Evolutionary conservation across 2,113 vertebrate genomes (phyloP).

Genomic region (Phoxinus phoxinus): DNA sequence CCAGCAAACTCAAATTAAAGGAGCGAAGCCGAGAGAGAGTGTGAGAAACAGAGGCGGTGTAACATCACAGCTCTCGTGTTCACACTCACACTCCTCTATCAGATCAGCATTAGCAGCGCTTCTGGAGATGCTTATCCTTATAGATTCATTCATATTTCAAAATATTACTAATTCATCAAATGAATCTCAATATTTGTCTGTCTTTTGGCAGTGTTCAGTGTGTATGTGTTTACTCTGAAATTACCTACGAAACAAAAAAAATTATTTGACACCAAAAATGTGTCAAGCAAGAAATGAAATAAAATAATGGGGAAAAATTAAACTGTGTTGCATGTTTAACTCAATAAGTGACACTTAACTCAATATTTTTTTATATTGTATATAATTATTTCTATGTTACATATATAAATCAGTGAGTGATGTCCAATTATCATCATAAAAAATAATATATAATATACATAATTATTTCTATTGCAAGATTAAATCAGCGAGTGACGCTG

Average conservation of each 20-base stretch:
- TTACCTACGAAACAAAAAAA: too few species aligned
- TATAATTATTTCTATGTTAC: too few species aligned
- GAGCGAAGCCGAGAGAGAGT: background rate
- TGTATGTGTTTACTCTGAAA: background rate
- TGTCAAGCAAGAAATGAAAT: background rate
- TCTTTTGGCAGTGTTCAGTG: background rate
- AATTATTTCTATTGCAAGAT: too few species aligned
- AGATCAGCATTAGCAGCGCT: background rate
- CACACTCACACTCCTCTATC: background rate
- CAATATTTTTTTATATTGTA: too few species aligned
- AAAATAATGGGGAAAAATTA: background rate
- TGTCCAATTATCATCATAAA: background rate
- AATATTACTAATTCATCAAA: background rate
- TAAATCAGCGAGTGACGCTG: too few species aligned
- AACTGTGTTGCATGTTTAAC: background rate
- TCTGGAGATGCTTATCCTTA: background rate
- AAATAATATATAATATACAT: background rate
- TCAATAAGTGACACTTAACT: background rate
- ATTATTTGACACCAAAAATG: background rate
- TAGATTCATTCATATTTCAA: background rate
- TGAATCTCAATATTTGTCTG: background rate
- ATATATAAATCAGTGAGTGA: background rate
- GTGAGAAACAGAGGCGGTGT: constrained; percentile 19
- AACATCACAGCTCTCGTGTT: background rate
- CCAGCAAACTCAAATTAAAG: constrained; percentile 16